A percentile compares a stretch with the other conserved stretches of the same genome.
These are phyloP conservation scores for Bufo gargarizans DNA, from an alignment of 2,113 vertebrate genomes.

Conservation along the genomic window DNA sequence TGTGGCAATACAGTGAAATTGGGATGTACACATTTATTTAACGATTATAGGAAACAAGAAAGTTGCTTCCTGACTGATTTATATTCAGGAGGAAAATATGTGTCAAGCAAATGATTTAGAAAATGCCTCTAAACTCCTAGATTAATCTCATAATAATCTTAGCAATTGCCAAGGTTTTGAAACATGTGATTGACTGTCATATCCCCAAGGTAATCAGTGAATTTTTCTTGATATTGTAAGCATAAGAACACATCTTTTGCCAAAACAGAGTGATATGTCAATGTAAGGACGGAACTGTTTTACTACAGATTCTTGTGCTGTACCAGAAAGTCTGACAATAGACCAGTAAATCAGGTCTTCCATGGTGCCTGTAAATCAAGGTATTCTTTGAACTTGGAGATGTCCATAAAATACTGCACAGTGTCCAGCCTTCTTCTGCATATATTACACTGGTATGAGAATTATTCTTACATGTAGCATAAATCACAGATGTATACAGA, in stretches of 20 bases:
- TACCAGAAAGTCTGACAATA: slow-evolving; percentile 10
- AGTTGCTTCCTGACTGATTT: too few relatives aligned
- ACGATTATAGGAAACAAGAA: too few relatives aligned
- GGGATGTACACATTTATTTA: too few relatives aligned
- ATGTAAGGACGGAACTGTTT: slow-evolving; percentile 17
- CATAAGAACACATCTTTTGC: neutral
- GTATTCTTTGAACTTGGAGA: neutral
- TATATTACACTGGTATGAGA: slow-evolving; percentile 29
- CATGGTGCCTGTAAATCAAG: slow-evolving; percentile 31
- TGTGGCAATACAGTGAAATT: too few relatives aligned
- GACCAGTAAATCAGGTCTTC: slow-evolving; percentile 39
- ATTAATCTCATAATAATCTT: neutral
- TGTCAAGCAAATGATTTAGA: too few relatives aligned
- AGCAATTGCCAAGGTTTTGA: neutral
- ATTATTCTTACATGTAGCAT: slow-evolving; percentile 12
- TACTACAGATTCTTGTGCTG: neutral
- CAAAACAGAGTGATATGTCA: slow-evolving; percentile 32
- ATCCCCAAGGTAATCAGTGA: neutral
- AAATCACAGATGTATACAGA: neutral
- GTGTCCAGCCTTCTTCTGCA: slow-evolving; percentile 30
- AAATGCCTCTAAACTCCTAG: too few relatives aligned
- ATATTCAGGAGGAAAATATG: too few relatives aligned
- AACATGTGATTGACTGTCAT: neutral
- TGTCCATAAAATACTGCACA: neutral
- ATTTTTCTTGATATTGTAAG: slow-evolving; percentile 18